Percentiles rank a stretch among this genome's conserved stretches.
These are phyloP conservation scores for Clavelina lepadiformis DNA, from an alignment of 23 tunicate genomes.

Conservation along the genomic window DNA sequence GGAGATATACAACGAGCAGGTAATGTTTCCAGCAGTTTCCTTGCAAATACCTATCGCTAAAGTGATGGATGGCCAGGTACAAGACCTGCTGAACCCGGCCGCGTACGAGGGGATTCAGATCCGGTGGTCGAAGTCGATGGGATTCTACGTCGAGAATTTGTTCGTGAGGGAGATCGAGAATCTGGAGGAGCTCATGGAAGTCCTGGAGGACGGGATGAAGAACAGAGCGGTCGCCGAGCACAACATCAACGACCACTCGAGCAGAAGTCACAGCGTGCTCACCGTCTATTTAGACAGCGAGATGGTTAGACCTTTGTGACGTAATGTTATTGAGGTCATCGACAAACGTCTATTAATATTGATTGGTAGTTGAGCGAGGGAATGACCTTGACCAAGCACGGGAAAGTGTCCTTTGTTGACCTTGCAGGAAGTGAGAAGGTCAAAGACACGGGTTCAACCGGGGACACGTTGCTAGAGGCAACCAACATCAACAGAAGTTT, in stretches of 20 bases:
- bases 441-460: constrained; percentile 86
- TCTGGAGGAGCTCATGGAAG: constrained; percentile 84
- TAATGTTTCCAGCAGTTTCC: constrained; percentile 1
- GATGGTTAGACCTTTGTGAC: constrained; percentile 32
- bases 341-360: no score
- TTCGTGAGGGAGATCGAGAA: constrained; percentile 69
- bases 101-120: constrained; percentile 65
- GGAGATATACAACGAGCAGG: constrained; percentile 94
- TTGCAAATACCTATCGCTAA: neutral
- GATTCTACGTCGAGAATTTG: constrained; percentile 86
- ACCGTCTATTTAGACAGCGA: constrained; percentile 85
- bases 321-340: no score
- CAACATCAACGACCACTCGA: constrained; percentile 87
- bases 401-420: constrained; percentile 86
- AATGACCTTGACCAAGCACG: constrained; percentile 67
- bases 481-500: constrained; percentile 85
- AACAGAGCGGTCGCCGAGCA: constrained; percentile 89
- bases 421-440: constrained; percentile 94
- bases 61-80: constrained; percentile 48
- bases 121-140: constrained; percentile 74
- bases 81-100: constrained; percentile 71
- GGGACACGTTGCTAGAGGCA: constrained; percentile 81
- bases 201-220: constrained; percentile 85
- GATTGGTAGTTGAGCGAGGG: constrained; percentile 21
- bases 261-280: constrained; percentile 86